Evolutionary conservation across 2,888 invertebrate species (phyloP), one percentile per base, ranked within the genome.

Genomic region (Augochlorella aurata): DNA sequence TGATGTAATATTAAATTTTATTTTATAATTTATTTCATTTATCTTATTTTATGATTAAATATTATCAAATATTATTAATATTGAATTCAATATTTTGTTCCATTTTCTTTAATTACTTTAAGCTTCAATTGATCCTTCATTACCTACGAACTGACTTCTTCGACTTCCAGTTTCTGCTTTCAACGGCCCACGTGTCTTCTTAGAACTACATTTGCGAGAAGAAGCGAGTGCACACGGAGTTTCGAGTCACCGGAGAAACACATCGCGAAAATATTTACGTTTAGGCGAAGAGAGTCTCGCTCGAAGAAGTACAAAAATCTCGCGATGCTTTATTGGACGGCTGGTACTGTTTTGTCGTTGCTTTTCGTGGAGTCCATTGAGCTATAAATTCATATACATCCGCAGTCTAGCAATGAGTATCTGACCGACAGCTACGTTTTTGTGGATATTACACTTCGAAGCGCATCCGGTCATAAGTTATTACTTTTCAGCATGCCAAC

Each of bases 401-500:
- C 54, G 21, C 21, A 47, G 47, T 47, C 12, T 7, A 16, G 61
- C 2, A 29, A 61, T 16, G 29, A 61, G 29, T 8, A 61, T 29
- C 61, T 24, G 61, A 61, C 16, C 61, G 29, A 61, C 16, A 29
- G 29, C 29, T 54, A 0, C 54, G 21, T 54, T 61, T 61, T 29
- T 61, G 16, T 29, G 16, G 29, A 24, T 29, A 61, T 61, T 16
- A 29, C 29, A 29, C 16, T 24, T 61, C 7, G 24, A 61, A 61
- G 29, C 14, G 29, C 61, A 61, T 61, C 61, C 61, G 29, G 61
- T 29, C 61, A 12, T 16, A 61, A 29, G 61, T 24, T 24, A 58
- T 58, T 58, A 58, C 58, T 61, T 61, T 61, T 61, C 16, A 61
- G 29, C 61, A 29, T 61, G 29, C 29, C 29, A 61, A 29, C 61